Evolutionary conservation across 2,888 invertebrate genomes (phyloP), one percentile per base, ranked within the genome.

Genomic region (Archaeoteleia sp.): DNA sequence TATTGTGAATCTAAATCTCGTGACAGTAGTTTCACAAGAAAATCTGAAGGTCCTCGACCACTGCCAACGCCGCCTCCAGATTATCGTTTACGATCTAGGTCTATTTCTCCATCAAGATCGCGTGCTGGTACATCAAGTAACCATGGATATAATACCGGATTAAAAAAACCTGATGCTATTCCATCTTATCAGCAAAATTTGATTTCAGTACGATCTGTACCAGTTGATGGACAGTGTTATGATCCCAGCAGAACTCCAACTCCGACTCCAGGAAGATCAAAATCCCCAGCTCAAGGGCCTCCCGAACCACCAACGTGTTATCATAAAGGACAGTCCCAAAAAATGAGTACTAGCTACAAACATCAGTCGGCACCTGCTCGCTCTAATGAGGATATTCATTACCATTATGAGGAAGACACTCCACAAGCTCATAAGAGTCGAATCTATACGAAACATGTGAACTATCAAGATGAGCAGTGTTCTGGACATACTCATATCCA

Each of bases 161-260:
- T 87, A 6, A 93, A 92, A 79, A 91, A 91, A 83, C 92, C 93
- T 15, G 92, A 92, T 1, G 90, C 93, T 43, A 90, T 95, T 72
- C 94, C 94, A 5, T 90, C 90, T 75, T 95, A 95, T 80, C 94
- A 95, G 85, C 91, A 91, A 84, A 91, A 92, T 83, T 87, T 94
- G 72, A 90, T 92, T 23, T 88, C 91, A n/a, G 90, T 80, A 67
- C 76, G 76, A 15, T 80, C 78, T 1, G 74, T 71, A 0, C 79
- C 84, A 0, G 70, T 84, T 0, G 80, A 84, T 3, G 67, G 74
- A 15, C 77, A 78, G 3, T 62, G 78, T 0, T 85, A 74, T 23
- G 58, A 74, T 5, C 79, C 79, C 0, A 81, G 84, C 23, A 81
- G 85, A 70, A 79, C 86, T 1, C 85, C 84, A 1, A 79, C 83